Evolutionary conservation across 2,888 invertebrate species (phyloP), one percentile per base, ranked within the genome.

Genomic region (Drosophila ustulata): DNA sequence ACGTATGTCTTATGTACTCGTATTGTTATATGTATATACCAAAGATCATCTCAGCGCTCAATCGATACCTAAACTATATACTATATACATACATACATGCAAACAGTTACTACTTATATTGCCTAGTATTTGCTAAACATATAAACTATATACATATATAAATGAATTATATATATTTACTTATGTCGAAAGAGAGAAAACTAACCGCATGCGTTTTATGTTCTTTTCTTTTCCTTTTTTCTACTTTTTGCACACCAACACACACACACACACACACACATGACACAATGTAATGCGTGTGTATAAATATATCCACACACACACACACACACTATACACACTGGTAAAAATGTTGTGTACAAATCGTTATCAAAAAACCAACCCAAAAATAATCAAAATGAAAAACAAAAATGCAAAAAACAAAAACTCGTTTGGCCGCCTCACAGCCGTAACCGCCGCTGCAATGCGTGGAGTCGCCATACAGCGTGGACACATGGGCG

Each of bases 381-480:
- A 82, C 65, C 45, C 4, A 67, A 61, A 71, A 75, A 72, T 70
- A 70, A 61, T 57, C 39, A 62, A 66, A 65, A 43, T 52, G 47
- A 68, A 66, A 72, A 72, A 66, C 55, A 46, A 62, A 57, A 65
- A 67, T 66, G n/a, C 43, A 67, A 66, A 63, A 77, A 72, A 66
- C 49, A 57, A 76, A 57, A 64, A 77, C 67, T 75, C 72, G 71
- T 80, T 82, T 88, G 70, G 67, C 75, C 69, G 73, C 70, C 78
- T 78, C 74, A 75, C 78, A 89, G 90, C 90, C 74, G 88, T 89
- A 71, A 94, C 94, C 94, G 96, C 96, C 90, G 96, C 96, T 91
- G 96, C 96, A 85, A 93, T 97, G 90, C 94, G 97, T 92, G 97
- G 97, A 88, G 96, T 96, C 87, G 96, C 97, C 79, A 96, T 97